Percentiles rank a stretch among this genome's conserved stretches.
Evolutionary conservation across 1,140 invertebrate species (phyloP).

Genomic region (Drosophila arizonae): DNA sequence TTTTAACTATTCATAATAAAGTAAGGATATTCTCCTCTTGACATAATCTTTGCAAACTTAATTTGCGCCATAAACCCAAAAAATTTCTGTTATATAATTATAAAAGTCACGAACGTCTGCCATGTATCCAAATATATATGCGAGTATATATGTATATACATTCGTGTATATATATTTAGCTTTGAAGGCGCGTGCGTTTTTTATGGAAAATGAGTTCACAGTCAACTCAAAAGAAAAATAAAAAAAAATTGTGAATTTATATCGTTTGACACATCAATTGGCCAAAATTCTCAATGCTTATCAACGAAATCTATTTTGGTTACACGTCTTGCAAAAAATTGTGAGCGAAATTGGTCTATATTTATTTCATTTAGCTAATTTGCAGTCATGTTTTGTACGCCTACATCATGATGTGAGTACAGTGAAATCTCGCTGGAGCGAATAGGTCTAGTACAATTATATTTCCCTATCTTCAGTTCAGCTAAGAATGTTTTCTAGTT

Average conservation of each 20-base stretch:
- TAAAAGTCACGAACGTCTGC: slow-evolving; percentile 4
- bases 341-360: not conserved
- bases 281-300: slow-evolving; percentile 19
- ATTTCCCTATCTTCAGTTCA: too few relatives aligned
- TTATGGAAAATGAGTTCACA: slow-evolving; percentile 53
- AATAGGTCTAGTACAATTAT: not conserved
- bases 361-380: slow-evolving; percentile 21
- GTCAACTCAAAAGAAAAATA: slow-evolving; percentile 15
- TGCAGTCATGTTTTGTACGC: slow-evolving; percentile 15
- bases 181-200: slow-evolving; percentile 25
- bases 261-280: slow-evolving; percentile 19
- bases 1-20: not conserved
- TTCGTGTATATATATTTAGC: not conserved
- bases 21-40: not conserved
- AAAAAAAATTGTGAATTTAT: slow-evolving; percentile 19
- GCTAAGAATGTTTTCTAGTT: too few relatives aligned
- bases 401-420: not conserved
- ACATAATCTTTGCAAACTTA: not conserved
- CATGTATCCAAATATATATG: slow-evolving; percentile 2
- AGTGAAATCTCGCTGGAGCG: not conserved
- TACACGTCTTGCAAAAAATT: not conserved
- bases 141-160: not conserved
- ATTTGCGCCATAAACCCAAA: not conserved
- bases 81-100: not conserved
- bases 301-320: slow-evolving; percentile 4